Conservation (phyloP, 2,113 vertebrate genomes). For the Cebidichthys violaceus region DNA sequence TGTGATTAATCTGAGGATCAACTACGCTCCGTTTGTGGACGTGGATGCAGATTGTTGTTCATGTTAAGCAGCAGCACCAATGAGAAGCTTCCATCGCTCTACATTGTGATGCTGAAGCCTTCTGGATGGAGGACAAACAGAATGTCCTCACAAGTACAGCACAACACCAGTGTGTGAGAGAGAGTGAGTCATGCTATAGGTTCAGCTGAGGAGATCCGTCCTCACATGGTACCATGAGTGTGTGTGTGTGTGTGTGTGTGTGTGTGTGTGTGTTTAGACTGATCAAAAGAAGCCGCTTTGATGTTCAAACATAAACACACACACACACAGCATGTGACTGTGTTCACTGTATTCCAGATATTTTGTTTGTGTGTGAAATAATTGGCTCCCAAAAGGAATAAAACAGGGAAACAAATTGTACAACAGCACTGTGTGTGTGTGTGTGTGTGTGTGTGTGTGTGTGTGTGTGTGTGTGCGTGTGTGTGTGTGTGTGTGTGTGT, state of each 20-base stretch:
- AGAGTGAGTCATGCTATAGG: constrained; percentile 1
- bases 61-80: too few species aligned
- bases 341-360: neutral
- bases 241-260: constrained; percentile 10
- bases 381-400: constrained; percentile 48
- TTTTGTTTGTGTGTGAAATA: constrained; percentile 42
- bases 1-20: too few species aligned
- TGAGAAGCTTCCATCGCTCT: too few species aligned
- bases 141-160: too few species aligned
- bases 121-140: neutral
- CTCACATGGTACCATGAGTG: neutral
- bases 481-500: neutral
- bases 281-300: constrained; percentile 21
- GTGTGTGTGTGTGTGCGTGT: too few species aligned
- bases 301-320: constrained; percentile 10
- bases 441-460: too few species aligned
- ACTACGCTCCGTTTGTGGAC: too few species aligned
- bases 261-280: constrained; percentile 9
- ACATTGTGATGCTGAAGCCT: too few species aligned
- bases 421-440: neutral
- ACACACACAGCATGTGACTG: constrained; percentile 1
- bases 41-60: too few species aligned
- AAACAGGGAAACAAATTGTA: neutral
- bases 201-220: constrained; percentile 9
- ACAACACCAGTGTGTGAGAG: neutral